A percentile compares a stretch with the other conserved stretches of the same genome.
Conservation (phyloP, 2,797 vertebrate genomes). For the Gila robusta region DNA sequence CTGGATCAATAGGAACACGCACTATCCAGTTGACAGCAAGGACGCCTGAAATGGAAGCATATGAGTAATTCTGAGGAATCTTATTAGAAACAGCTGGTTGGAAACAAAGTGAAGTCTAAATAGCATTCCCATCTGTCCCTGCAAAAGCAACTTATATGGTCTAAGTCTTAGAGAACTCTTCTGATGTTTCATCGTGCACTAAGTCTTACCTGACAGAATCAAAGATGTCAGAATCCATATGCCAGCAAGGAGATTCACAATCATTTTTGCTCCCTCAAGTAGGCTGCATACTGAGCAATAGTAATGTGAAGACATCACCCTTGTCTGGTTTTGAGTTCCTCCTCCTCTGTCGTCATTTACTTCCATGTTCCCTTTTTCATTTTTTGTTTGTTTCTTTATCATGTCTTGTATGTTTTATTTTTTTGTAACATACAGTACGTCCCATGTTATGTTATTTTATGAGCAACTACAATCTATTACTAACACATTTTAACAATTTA, state of each 20-base stretch:
- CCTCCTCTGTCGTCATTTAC: neutral
- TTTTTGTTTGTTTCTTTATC: neutral
- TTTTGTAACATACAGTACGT: neutral
- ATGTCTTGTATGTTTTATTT: neutral
- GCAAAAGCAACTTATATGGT: neutral
- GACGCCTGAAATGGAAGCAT: constrained; percentile 59
- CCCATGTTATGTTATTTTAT: neutral
- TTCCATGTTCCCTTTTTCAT: neutral
- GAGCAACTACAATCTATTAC: neutral
- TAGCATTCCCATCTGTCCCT: neutral
- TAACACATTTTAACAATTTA: neutral
- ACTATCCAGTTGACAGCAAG: constrained; percentile 74
- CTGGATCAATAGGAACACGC: constrained; percentile 60
- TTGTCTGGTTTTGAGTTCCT: constrained; percentile 18
- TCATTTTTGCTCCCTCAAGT: neutral
- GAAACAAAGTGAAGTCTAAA: neutral
- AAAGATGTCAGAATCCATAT: constrained; percentile 29
- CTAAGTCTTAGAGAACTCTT: neutral
- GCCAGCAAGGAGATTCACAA: neutral
- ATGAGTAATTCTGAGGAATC: neutral
- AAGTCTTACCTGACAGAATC: constrained; percentile 46
- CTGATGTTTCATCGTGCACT: neutral
- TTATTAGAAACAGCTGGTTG: neutral
- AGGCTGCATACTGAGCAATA: neutral
- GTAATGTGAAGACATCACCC: neutral